phyloP scores from a whole-genome alignment of 2,888 invertebrate species.

The Sericinus montela region DNA sequence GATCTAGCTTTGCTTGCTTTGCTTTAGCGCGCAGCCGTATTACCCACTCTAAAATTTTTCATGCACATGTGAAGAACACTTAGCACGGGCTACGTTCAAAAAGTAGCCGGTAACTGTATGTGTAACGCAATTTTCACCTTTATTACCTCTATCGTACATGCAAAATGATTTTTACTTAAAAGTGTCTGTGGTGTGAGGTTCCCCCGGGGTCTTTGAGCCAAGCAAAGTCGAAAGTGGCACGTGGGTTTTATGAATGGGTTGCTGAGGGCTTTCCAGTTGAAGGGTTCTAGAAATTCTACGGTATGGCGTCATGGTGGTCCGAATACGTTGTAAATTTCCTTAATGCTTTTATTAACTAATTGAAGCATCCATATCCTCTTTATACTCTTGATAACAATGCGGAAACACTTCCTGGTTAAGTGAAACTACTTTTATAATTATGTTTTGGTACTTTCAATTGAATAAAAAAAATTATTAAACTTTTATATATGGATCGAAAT shows the following conservation, averaged over 20 bases:
- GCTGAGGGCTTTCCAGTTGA: conserved; percentile 20
- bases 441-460: too few species aligned
- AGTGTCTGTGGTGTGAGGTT: not conserved
- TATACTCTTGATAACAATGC: not conserved
- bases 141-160: conserved; percentile 16
- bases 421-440: too few species aligned
- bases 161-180: conserved; percentile 9
- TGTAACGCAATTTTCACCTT: conserved; percentile 16
- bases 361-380: conserved; percentile 6
- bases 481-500: too few species aligned
- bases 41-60: conserved; percentile 19
- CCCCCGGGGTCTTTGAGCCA: conserved; percentile 19
- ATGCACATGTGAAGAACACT: conserved; percentile 28
- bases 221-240: conserved; percentile 26
- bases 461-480: too few species aligned
- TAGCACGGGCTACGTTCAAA: conserved; percentile 26
- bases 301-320: conserved; percentile 20
- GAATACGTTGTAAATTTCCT: not conserved
- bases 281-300: conserved; percentile 20
- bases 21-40: conserved; percentile 4
- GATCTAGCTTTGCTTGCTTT: conserved; percentile 6
- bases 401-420: conserved; percentile 5
- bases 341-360: not conserved
- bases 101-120: conserved; percentile 4
- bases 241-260: conserved; percentile 29